Evolutionary conservation across 2,113 vertebrate genomes (phyloP).

Genomic region (Chaenocephalus aceratus): DNA sequence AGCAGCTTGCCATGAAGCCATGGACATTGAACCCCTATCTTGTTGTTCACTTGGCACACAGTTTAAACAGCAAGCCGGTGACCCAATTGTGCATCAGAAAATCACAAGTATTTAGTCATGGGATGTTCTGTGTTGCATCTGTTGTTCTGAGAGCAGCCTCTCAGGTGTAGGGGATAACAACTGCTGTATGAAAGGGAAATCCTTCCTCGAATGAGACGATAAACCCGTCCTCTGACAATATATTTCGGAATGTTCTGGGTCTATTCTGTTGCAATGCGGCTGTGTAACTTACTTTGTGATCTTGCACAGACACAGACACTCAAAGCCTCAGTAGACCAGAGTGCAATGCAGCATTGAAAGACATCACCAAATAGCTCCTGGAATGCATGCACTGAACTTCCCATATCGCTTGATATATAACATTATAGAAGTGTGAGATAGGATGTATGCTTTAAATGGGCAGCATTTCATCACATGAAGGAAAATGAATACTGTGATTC

Average conservation of each 20-base stretch:
- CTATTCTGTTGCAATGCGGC: not conserved
- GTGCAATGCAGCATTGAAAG: conserved; percentile 2
- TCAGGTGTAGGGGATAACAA: conserved; percentile 44
- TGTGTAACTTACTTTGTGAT: not conserved
- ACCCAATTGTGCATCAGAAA: conserved; percentile 67
- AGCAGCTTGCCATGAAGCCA: conserved; percentile 64
- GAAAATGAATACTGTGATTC: not conserved
- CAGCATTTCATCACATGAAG: conserved; percentile 18
- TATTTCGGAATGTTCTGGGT: conserved; percentile 4
- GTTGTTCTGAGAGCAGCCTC: conserved; percentile 43
- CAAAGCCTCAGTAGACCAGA: not conserved
- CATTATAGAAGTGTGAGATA: not conserved
- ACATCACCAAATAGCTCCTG: conserved; percentile 44
- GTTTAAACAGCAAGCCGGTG: conserved; percentile 55
- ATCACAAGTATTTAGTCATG: conserved; percentile 58
- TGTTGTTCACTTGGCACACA: conserved; percentile 64
- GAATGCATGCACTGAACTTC: conserved; percentile 13
- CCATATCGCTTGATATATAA: conserved; percentile 43
- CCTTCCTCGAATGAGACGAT: conserved; percentile 12
- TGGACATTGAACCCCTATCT: conserved; percentile 61
- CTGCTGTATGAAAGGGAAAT: conserved; percentile 21
- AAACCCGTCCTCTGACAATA: conserved; percentile 28
- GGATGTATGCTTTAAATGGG: conserved; percentile 45
- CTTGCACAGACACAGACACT: not conserved
- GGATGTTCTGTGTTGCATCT: conserved; percentile 37